phyloP scores from a whole-genome alignment of 92 coral and sea anemone genomes.

The Phymanthus crucifer region DNA sequence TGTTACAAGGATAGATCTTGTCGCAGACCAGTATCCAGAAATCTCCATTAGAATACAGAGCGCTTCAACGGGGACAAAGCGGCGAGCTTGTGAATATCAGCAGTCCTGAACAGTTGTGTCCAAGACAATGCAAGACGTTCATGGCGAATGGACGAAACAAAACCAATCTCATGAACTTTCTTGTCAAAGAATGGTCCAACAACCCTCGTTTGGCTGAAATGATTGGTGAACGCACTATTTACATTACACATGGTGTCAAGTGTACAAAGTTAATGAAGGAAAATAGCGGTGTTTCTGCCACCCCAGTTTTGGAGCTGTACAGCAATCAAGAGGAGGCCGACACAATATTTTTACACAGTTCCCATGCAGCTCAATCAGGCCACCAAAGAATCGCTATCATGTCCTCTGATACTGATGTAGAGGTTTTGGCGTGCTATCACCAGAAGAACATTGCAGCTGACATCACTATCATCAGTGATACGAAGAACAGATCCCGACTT shows the following conservation, averaged over 20 bases:
- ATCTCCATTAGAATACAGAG: constrained; percentile 52
- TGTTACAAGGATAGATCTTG: constrained; percentile 44
- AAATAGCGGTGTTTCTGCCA: constrained; percentile 29
- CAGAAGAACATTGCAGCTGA: constrained; percentile 40
- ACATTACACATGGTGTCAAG: constrained; percentile 32
- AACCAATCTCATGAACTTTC: constrained; percentile 40
- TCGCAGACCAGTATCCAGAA: constrained; percentile 56
- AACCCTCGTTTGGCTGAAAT: constrained; percentile 26
- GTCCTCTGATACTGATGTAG: constrained; percentile 30
- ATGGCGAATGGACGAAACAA: constrained; percentile 49
- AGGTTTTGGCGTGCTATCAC: constrained; percentile 49
- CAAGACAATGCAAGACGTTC: constrained; percentile 62
- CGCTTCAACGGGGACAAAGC: constrained; percentile 46
- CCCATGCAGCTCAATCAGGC: constrained; percentile 8
- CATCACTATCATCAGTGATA: constrained; percentile 54
- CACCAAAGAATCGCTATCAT: constrained; percentile 12
- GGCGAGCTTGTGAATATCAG: constrained; percentile 45
- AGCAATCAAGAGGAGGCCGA: constrained; percentile 59
- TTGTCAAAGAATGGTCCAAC: constrained; percentile 44
- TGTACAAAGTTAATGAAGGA: constrained; percentile 33
- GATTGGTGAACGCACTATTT: constrained; percentile 39
- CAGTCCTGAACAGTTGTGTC: constrained; percentile 57
- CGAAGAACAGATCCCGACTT: constrained; percentile 40
- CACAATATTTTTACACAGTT: constrained; percentile 52
- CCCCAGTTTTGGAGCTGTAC: constrained; percentile 35